Conservation (phyloP, 2,113 vertebrate genomes). For the Gnathonemus longibarbis region DNA sequence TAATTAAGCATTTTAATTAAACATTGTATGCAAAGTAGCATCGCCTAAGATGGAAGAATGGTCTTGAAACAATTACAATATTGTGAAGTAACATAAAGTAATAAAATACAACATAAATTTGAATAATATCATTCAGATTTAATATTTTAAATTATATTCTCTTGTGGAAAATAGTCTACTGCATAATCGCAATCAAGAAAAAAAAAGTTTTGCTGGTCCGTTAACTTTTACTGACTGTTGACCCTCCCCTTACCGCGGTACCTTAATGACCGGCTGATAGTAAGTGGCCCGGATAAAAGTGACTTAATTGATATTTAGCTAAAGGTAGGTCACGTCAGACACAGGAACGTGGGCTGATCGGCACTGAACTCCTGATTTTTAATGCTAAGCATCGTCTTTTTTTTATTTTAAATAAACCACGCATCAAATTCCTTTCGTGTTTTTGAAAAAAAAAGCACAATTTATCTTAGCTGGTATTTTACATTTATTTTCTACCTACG, state of each 20-base stretch:
- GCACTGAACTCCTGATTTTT: neutral
- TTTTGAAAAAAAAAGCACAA: neutral
- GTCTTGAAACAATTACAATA: neutral
- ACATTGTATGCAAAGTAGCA: neutral
- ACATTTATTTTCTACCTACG: neutral
- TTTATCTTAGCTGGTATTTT: neutral
- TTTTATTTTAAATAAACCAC: neutral
- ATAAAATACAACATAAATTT: neutral
- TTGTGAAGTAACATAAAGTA: neutral
- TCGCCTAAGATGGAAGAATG: neutral
- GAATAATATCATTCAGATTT: neutral
- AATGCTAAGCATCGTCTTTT: neutral
- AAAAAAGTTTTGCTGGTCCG: neutral
- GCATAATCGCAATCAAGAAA: neutral
- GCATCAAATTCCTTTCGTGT: neutral
- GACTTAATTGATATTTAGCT: neutral
- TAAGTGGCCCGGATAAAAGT: neutral
- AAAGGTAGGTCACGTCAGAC: neutral
- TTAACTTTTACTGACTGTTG: neutral
- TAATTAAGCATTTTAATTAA: slow-evolving; percentile 8
- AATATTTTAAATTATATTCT: neutral
- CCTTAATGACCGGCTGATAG: neutral
- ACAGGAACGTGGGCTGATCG: neutral
- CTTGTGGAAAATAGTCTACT: neutral
- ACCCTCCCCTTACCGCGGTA: neutral